Evolutionary conservation across 2,888 invertebrate genomes (phyloP), one percentile per base, ranked within the genome.

Genomic region (Punctoribates punctum): DNA sequence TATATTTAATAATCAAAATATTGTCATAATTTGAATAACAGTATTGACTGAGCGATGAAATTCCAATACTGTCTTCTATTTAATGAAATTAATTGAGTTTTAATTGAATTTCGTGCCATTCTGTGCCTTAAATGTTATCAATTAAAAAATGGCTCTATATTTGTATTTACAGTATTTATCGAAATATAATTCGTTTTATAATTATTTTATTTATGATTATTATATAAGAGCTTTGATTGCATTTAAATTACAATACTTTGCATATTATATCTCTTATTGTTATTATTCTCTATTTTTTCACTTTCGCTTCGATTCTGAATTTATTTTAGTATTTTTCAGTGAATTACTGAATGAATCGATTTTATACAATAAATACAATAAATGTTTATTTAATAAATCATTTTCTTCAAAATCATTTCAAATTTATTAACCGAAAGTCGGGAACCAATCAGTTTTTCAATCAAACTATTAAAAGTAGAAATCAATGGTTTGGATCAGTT

Each of bases 111-210:
- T 1, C 25, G 27, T 62, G 29, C 62, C 62, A 29, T 62, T 62
- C 13, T 15, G 62, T 62, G 62, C 62, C 62, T 62, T 62, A 62
- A 62, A 27, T 62, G 62, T 29, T 29, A 62, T 62, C 17, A 62
- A n/a, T 8, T 27, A 29, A 62, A 20, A 62, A 29, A 62, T 54
- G 54, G 54, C 54, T 54, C 3, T 62, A 54, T 54, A n/a, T n/a
- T 54, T 54, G 54, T 54, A 54, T 54, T 17, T n/a, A 17, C 54
- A 54, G 20, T 54, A 54, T 54, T 42, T 5, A 9, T 9, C 11
- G 8, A 11, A 42, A 42, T 42, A 54, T 15, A 54, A 42, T 42
- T 42, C 6, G 42, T 42, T 54, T 54, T 20, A 20, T 54, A 20
- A 8, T 54, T 54, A 29, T 62, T 27, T 34, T 29, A 62, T 27